Conservation (phyloP, 2,113 vertebrate species). For the Isichthys henryi region DNA sequence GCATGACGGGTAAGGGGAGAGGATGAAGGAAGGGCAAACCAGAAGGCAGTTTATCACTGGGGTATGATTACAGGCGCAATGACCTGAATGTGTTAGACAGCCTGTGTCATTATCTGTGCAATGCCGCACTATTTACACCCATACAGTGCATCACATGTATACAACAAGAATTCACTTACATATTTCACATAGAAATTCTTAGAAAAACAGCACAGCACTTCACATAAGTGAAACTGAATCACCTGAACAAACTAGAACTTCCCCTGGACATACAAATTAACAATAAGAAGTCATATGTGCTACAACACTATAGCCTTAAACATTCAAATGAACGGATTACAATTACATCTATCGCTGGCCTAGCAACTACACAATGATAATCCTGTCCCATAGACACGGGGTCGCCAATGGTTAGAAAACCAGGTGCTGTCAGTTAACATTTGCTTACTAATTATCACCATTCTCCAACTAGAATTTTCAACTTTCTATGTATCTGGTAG, state of each 20-base stretch:
- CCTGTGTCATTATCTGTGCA: background rate
- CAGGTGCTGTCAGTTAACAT: background rate
- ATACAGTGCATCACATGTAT: background rate
- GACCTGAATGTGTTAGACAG: background rate
- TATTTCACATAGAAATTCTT: background rate
- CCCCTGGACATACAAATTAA: background rate
- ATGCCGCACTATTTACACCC: background rate
- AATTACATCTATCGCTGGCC: background rate
- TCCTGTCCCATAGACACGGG: background rate
- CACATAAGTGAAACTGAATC: background rate
- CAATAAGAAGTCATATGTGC: background rate
- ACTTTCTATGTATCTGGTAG: background rate
- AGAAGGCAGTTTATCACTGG: slow-evolving; percentile 11
- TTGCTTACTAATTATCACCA: background rate
- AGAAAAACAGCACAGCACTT: background rate
- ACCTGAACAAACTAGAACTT: background rate
- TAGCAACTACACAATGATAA: background rate
- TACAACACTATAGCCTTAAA: background rate
- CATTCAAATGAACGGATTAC: background rate
- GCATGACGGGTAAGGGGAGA: background rate
- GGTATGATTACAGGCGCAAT: background rate
- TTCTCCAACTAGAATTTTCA: background rate
- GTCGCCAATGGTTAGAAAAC: background rate
- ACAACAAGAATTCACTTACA: background rate
- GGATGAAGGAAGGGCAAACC: background rate